A percentile compares a stretch with the other conserved stretches of the same genome.
Conservation (phyloP, 2,797 vertebrate species). For the Enteromius argenteus region DNA sequence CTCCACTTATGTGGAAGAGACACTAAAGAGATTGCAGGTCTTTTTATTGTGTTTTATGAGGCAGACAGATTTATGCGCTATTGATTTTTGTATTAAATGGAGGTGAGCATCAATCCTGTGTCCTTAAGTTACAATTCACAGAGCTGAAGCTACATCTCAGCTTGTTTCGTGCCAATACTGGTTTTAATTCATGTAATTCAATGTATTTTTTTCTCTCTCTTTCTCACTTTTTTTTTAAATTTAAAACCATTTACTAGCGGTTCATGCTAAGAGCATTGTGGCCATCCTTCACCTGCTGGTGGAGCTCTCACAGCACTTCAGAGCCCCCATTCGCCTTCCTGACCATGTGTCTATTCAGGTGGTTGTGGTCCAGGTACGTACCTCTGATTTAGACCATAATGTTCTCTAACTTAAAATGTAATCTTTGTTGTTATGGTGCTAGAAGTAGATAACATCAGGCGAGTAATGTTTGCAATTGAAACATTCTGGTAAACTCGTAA, state of each 20-base stretch:
- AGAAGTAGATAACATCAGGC: neutral
- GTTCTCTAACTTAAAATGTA: neutral
- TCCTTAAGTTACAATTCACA: slow-evolving; percentile 36
- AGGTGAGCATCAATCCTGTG: slow-evolving; percentile 60
- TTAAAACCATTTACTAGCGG: slow-evolving; percentile 75
- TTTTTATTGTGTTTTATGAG: slow-evolving; percentile 34
- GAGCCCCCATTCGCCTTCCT: slow-evolving; percentile 94
- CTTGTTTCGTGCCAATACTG: neutral
- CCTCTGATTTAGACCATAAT: neutral
- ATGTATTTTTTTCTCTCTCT: slow-evolving; percentile 17
- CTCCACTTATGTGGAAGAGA: slow-evolving; percentile 60
- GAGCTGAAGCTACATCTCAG: slow-evolving; percentile 16
- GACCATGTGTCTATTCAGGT: slow-evolving; percentile 98
- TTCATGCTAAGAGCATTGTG: slow-evolving; percentile 96
- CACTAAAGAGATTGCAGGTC: slow-evolving; percentile 64
- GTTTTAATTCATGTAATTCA: neutral
- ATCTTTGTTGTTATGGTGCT: neutral
- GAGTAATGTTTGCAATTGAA: neutral
- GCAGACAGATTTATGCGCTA: slow-evolving; percentile 61
- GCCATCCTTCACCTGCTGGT: slow-evolving; percentile 97
- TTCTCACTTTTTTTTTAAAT: neutral
- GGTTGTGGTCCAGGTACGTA: slow-evolving; percentile 92
- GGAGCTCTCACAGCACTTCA: slow-evolving; percentile 94
- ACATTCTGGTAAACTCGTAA: neutral
- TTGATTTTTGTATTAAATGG: slow-evolving; percentile 69